These are phyloP conservation scores for Dicyrtomina minuta DNA, from an alignment of 2,888 invertebrate genomes.

Conservation along the genomic window DNA sequence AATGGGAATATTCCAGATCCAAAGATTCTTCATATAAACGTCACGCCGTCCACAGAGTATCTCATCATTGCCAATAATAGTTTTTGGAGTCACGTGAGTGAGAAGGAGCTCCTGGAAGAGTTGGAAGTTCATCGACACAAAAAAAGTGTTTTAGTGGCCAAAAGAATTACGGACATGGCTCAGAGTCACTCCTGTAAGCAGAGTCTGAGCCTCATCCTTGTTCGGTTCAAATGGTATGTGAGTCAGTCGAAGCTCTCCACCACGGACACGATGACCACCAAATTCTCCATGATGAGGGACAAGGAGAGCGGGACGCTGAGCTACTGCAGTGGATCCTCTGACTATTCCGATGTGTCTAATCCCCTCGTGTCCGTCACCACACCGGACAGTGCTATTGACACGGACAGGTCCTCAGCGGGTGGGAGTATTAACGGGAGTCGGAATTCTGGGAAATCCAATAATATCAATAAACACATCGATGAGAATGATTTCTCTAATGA, in stretches of 20 bases:
- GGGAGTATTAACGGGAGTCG: constrained; percentile 41
- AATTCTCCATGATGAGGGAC: constrained; percentile 35
- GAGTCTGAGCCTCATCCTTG: constrained; percentile 81
- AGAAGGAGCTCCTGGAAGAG: constrained; percentile 81
- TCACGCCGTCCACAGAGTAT: constrained; percentile 81
- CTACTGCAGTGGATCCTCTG: constrained; percentile 50
- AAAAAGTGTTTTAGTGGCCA: constrained; percentile 69
- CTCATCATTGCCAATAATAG: constrained; percentile 76
- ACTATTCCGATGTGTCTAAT: constrained; percentile 50
- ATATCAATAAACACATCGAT: constrained; percentile 30
- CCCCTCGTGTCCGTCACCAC: constrained; percentile 52
- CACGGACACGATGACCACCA: constrained; percentile 23
- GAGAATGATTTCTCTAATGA: constrained; percentile 33
- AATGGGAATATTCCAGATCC: constrained; percentile 68
- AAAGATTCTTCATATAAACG: constrained; percentile 70
- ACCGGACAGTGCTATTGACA: constrained; percentile 53
- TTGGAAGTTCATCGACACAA: constrained; percentile 58
- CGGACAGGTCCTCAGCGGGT: constrained; percentile 46
- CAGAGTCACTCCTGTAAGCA: constrained; percentile 88
- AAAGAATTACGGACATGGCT: constrained; percentile 80
- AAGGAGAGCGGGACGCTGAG: constrained; percentile 50
- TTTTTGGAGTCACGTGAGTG: constrained; percentile 79
- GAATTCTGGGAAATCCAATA: constrained; percentile 20
- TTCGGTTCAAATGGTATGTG: constrained; percentile 59
- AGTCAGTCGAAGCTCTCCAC: constrained; percentile 28